Evolutionary conservation across 2,797 vertebrate genomes (phyloP).

Genomic region (Ispidina picta): DNA sequence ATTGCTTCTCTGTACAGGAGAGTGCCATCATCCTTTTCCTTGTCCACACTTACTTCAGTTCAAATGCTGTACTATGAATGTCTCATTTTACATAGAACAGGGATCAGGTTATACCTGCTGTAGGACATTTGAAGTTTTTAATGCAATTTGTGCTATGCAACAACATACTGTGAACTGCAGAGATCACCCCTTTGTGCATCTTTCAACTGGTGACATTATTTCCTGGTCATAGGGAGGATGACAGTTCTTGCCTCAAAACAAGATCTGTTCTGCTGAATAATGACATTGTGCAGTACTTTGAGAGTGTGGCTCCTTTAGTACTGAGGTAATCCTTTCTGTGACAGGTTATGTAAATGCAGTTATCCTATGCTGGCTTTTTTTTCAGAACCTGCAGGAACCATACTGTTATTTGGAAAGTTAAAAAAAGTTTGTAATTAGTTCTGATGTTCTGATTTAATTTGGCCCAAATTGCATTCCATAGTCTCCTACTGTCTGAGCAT

Average conservation of each 20-base stretch:
- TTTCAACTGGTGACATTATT: background rate
- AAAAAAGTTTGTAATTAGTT: background rate
- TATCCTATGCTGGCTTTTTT: background rate
- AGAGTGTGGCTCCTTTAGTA: background rate
- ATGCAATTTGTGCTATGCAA: background rate
- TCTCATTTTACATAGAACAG: background rate
- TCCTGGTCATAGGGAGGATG: background rate
- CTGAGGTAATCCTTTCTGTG: background rate
- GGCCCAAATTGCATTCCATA: background rate
- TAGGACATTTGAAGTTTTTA: background rate
- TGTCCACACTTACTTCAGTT: background rate
- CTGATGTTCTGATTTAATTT: background rate
- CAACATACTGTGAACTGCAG: background rate
- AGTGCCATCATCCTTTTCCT: background rate
- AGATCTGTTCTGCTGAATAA: background rate
- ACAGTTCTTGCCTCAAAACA: conserved; percentile 1
- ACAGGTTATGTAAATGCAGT: background rate
- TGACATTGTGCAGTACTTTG: background rate
- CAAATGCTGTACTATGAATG: background rate
- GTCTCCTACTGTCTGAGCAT: background rate
- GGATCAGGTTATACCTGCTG: background rate
- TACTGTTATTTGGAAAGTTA: background rate
- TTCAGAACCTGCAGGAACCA: background rate
- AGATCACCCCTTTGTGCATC: background rate
- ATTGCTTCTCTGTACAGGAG: background rate